Percentiles rank a stretch among this genome's conserved stretches.
These are phyloP conservation scores for Podocnemis expansa DNA, from an alignment of 2,113 vertebrate species.

Conservation along the genomic window DNA sequence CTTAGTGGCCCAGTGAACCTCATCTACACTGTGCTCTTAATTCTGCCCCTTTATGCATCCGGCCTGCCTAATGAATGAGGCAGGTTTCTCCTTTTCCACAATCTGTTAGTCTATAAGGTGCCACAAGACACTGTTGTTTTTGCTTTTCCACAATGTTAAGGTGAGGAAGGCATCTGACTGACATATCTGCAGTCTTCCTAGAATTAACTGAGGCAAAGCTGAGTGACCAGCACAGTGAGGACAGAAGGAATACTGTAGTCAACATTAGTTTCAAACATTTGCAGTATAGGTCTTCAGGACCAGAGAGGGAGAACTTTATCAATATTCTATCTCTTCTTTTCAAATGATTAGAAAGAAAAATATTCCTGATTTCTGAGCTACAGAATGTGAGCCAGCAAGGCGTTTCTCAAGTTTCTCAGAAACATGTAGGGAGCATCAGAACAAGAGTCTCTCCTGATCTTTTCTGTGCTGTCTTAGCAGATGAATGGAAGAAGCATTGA, in stretches of 20 bases:
- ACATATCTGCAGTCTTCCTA: no score
- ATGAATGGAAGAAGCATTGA: not conserved
- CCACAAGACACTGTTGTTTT: no score
- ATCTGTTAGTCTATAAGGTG: no score
- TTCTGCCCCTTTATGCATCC: not conserved
- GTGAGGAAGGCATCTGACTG: no score
- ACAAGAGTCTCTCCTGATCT: not conserved
- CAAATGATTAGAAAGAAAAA: not conserved
- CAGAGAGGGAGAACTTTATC: not conserved
- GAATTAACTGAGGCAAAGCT: no score
- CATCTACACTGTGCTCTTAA: not conserved
- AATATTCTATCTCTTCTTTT: not conserved
- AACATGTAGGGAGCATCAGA: not conserved
- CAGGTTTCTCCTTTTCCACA: no score
- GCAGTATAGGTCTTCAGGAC: not conserved
- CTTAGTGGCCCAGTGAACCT: not conserved
- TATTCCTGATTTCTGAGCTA: not conserved
- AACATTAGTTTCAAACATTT: not conserved
- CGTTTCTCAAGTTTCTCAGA: not conserved
- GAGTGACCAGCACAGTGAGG: no score
- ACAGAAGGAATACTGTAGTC: no score
- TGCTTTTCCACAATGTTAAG: no score
- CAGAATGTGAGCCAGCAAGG: not conserved
- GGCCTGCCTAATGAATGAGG: not conserved
- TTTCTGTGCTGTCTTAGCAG: not conserved